Base-by-base conservation (phyloP, 2,797 vertebrate genomes). In the Acanthurus leucopareius region DNA sequence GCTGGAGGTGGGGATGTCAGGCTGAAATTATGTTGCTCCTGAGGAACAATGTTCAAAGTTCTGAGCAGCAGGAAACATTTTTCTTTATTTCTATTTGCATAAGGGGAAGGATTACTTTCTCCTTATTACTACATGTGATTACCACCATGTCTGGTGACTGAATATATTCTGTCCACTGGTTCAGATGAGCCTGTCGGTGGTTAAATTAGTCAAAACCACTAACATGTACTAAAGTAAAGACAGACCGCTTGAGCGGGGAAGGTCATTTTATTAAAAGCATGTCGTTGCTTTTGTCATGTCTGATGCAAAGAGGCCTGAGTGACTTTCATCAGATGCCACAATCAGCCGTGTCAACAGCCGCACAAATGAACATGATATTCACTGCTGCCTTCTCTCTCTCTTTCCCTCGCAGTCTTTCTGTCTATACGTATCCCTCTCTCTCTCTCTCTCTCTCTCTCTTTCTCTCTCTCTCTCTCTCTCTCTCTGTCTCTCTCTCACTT, bases 151-250 rank as follows among this genome's bases (percentile, higher is more conserved):
- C 86, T 91, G 78, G 51, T 82, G 81, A 72, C 69, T 84, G 82
- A 91, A 75, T 77, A 69, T 85, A 78, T 90, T 93, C 77, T 88
- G 85, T 91, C 89, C 90, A 80, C 82, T 84, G 88, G 84, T 68
- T 80, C 57, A 89, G 89, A 87, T 74, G 80, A 89, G 85, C 79
- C 77, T 81, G 86, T 86, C 77, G 79, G 91, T 48, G 91, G 87
- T 88, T 89, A 63, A 79, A 89, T 92, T 85, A 86, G 80, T 85
- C 79, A 79, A 90, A 93, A 90, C 89, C 92, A 87, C 89, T 86
- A 69, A 86, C 79, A 78, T 80, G 83, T 83, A 83, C 84, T 80
- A 82, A 84, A 90, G 86, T 58, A 83, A 66, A 89, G 85, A 80
- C 82, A 88, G 86, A 90, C 83, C 85, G 38, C 60, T 89, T 63